phyloP scores from a whole-genome alignment of 2,113 vertebrate species.

The Boulengeromyrus knoepffleri region DNA sequence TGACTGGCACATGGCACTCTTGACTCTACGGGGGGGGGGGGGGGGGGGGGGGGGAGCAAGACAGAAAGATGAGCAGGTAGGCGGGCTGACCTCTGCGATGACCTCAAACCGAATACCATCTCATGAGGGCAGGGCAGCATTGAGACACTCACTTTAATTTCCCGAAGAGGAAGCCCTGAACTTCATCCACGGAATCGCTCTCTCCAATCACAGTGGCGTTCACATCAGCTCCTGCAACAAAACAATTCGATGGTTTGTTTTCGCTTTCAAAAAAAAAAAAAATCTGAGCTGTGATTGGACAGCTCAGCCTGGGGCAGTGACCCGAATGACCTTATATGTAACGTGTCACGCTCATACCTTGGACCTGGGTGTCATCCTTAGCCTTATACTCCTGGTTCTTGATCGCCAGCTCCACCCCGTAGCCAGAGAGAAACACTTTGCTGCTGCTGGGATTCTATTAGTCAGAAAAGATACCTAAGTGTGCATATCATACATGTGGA shows the following conservation, averaged over 20 bases:
- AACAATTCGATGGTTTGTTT: not conserved
- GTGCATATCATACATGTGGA: not conserved
- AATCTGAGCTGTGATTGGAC: not conserved
- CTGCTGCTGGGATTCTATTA: constrained; percentile 72
- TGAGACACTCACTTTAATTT: constrained; percentile 76
- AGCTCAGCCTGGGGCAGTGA: not conserved
- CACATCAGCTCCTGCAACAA: constrained; percentile 66
- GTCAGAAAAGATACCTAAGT: constrained; percentile 3
- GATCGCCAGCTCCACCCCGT: constrained; percentile 93
- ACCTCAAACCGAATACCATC: not conserved
- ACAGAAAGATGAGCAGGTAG: not conserved
- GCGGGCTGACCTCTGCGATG: not conserved
- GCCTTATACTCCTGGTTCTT: constrained; percentile 98
- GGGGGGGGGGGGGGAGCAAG: not conserved
- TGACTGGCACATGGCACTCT: not conserved
- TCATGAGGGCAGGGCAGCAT: not conserved
- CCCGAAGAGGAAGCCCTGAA: constrained; percentile 96
- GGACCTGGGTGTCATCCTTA: constrained; percentile 98
- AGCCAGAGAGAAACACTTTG: constrained; percentile 87
- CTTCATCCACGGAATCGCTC: constrained; percentile 89
- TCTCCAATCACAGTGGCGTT: constrained; percentile 87
- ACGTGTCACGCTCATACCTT: constrained; percentile 65
- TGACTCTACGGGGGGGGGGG: not conserved
- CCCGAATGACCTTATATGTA: not conserved
- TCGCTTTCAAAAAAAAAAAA: not conserved